Evolutionary conservation across 2,888 invertebrate species (phyloP).

Genomic region (Luffia ferchaultella): DNA sequence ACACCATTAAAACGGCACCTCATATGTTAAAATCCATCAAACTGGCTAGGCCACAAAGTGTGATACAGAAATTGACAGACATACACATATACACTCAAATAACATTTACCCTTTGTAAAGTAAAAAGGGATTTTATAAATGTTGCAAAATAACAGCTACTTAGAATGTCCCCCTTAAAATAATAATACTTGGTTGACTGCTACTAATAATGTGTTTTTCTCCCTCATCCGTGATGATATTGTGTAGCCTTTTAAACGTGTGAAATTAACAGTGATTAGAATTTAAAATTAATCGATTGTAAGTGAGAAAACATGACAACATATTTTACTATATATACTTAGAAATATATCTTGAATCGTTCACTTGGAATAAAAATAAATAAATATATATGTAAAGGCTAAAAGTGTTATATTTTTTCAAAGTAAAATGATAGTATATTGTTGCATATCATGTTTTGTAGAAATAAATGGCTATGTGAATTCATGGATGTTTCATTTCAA

Average conservation of each 20-base stretch:
- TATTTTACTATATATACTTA: not conserved
- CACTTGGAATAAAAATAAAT: not conserved
- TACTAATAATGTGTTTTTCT: too few relatives aligned
- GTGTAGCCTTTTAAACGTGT: not conserved
- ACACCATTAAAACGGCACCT: too few relatives aligned
- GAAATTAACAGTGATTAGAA: too few relatives aligned
- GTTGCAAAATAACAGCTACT: not conserved
- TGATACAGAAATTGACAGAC: too few relatives aligned
- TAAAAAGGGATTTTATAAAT: not conserved
- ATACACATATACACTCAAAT: too few relatives aligned
- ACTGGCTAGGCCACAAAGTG: too few relatives aligned
- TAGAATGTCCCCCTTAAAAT: not conserved
- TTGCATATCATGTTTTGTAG: slow-evolving; percentile 60
- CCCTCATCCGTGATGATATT: not conserved
- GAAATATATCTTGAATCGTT: not conserved
- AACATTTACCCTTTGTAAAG: too few relatives aligned
- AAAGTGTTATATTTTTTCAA: slow-evolving; percentile 36
- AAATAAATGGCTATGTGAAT: slow-evolving; percentile 33
- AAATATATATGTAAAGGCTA: slow-evolving; percentile 17
- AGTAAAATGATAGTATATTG: slow-evolving; percentile 21
- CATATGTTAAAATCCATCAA: too few relatives aligned
- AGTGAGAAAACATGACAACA: slow-evolving; percentile 8
- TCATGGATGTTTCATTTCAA: not conserved
- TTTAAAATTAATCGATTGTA: slow-evolving; percentile 11
- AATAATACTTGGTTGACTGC: too few relatives aligned